A percentile compares a stretch with the other conserved stretches of the same genome.
phyloP scores from a whole-genome alignment of 2,888 invertebrate genomes.

The Xanthia togata region DNA sequence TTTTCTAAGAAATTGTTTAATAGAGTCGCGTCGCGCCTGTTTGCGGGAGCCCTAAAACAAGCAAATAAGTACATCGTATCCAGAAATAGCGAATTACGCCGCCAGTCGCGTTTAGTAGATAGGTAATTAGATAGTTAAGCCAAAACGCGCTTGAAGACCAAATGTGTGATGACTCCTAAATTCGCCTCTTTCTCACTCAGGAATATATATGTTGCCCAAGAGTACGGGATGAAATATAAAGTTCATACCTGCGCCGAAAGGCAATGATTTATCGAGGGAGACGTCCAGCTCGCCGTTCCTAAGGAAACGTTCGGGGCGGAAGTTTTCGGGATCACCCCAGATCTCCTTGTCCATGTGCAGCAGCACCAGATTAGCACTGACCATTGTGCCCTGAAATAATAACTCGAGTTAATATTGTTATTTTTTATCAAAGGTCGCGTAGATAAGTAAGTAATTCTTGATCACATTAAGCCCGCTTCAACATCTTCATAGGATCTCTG shows the following conservation, averaged over 20 bases:
- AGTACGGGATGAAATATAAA: background rate
- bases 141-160: background rate
- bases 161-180: background rate
- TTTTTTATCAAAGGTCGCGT: background rate
- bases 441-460: background rate
- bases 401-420: background rate
- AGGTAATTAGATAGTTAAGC: background rate
- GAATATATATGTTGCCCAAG: background rate
- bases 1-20: no score
- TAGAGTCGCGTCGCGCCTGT: no score
- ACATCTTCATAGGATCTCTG: background rate
- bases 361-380: constrained; percentile 89
- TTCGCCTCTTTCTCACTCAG: background rate
- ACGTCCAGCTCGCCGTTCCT: constrained; percentile 88
- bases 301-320: constrained; percentile 92
- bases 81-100: background rate
- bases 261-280: constrained; percentile 90
- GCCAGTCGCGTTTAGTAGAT: background rate
- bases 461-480: background rate
- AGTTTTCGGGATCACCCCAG: constrained; percentile 92
- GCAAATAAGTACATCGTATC: background rate
- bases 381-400: constrained; percentile 86
- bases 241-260: constrained; percentile 92
- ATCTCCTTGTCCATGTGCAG: constrained; percentile 90
- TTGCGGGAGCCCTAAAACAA: no score